Conservation (phyloP, 2,888 invertebrate genomes). For the Caenorhabditis sp. region DNA sequence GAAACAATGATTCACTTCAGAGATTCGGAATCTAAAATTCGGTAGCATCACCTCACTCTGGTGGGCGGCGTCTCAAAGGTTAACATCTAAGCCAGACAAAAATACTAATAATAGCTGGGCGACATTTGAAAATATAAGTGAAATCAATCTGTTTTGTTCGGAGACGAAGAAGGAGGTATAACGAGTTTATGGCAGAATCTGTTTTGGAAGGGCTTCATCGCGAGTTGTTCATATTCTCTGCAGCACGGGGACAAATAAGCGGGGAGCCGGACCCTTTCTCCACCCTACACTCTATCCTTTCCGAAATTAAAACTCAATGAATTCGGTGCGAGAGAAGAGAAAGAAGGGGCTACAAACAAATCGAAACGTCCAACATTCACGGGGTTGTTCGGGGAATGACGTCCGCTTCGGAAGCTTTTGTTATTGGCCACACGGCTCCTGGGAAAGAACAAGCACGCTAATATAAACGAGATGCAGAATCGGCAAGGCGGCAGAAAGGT, state of each 20-base stretch:
- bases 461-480: background rate
- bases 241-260: background rate
- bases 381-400: conserved; percentile 38
- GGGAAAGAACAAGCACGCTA: conserved; percentile 1
- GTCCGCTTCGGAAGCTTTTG: conserved; percentile 20
- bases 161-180: background rate
- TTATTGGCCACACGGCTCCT: conserved; percentile 1
- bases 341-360: conserved; percentile 16
- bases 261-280: background rate
- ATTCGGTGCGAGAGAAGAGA: conserved; percentile 4
- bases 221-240: too few species aligned
- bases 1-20: too few species aligned
- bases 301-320: conserved; percentile 26
- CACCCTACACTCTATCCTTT: background rate
- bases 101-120: too few species aligned
- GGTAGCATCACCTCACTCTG: too few species aligned
- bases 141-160: background rate
- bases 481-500: background rate
- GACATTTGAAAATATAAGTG: too few species aligned
- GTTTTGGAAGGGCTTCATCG: background rate
- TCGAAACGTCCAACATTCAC: conserved; percentile 2
- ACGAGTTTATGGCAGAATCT: conserved; percentile 16
- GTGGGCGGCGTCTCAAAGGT: too few species aligned
- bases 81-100: too few species aligned
- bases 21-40: too few species aligned